These are phyloP conservation scores for Oryzias dopingdopingensis DNA, from an alignment of 2,797 vertebrate genomes.

Conservation along the genomic window DNA sequence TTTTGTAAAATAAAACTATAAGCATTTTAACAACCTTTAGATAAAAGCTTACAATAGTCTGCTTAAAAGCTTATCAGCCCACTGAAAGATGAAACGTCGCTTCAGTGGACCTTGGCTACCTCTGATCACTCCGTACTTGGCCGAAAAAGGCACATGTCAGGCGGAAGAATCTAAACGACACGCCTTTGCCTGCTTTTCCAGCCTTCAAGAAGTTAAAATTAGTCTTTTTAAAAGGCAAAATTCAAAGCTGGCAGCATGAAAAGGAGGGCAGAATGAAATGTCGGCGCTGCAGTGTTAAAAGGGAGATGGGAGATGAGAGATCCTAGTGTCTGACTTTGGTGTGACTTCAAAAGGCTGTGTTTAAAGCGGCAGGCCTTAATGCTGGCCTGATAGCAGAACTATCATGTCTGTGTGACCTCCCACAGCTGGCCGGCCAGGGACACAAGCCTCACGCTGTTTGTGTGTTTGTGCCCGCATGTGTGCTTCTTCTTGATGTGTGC, in stretches of 20 bases:
- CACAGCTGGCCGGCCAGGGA: constrained; percentile 74
- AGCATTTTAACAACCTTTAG: constrained; percentile 30
- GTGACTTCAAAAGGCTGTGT: constrained; percentile 82
- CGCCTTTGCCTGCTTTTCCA: constrained; percentile 66
- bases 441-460: constrained; percentile 51
- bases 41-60: constrained; percentile 40
- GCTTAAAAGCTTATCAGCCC: constrained; percentile 46
- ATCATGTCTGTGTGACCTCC: constrained; percentile 76
- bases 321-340: constrained; percentile 81
- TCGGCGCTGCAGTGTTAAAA: constrained; percentile 79
- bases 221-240: constrained; percentile 76
- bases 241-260: constrained; percentile 79
- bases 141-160: constrained; percentile 65
- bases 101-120: constrained; percentile 61
- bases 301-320: constrained; percentile 82
- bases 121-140: constrained; percentile 68
- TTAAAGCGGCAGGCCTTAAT: constrained; percentile 80
- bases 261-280: constrained; percentile 75
- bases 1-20: constrained; percentile 18
- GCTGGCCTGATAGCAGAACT: constrained; percentile 76
- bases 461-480: constrained; percentile 36
- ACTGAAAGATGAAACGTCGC: constrained; percentile 43
- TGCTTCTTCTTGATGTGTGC: constrained; percentile 49
- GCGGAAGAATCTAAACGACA: constrained; percentile 71
- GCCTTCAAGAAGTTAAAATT: constrained; percentile 81